These are phyloP conservation scores for Mus caroli DNA, from an alignment of 2,797 vertebrate genomes.

Conservation along the genomic window DNA sequence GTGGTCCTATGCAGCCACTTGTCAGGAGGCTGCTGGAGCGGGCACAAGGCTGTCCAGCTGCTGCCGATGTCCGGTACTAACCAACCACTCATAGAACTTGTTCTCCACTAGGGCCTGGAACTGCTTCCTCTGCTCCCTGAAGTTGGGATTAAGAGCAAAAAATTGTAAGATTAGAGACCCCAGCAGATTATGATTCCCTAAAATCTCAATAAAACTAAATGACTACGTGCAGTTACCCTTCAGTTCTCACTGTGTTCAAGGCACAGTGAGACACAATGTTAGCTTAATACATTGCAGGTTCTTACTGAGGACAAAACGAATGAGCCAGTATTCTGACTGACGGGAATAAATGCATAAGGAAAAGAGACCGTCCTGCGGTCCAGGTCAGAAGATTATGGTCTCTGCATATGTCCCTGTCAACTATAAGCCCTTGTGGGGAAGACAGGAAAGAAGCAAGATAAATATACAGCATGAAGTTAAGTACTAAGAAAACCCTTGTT, in stretches of 20 bases:
- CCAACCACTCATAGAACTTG: constrained; percentile 96
- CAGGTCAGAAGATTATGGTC: background rate
- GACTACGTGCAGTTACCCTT: background rate
- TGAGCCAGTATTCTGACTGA: background rate
- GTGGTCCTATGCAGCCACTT: constrained; percentile 76
- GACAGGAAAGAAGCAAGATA: background rate
- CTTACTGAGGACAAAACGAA: background rate
- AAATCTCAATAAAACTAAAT: background rate
- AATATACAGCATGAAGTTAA: background rate
- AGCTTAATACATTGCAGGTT: background rate
- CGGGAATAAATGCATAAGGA: background rate
- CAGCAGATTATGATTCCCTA: background rate
- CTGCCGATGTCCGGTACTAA: constrained; percentile 92
- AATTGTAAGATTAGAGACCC: background rate
- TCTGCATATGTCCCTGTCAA: background rate
- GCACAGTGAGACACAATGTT: constrained; percentile 13
- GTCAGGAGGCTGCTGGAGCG: constrained; percentile 82
- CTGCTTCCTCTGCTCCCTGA: constrained; percentile 94
- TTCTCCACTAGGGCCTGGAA: constrained; percentile 95
- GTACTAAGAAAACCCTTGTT: background rate
- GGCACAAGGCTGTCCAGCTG: constrained; percentile 96
- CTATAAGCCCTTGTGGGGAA: background rate
- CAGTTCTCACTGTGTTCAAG: constrained; percentile 19
- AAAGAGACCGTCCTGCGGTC: background rate
- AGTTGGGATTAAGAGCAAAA: constrained; percentile 69